Evolutionary conservation across 2,797 vertebrate genomes (phyloP), one percentile per base, ranked within the genome.

Genomic region (Prunella strophiata): DNA sequence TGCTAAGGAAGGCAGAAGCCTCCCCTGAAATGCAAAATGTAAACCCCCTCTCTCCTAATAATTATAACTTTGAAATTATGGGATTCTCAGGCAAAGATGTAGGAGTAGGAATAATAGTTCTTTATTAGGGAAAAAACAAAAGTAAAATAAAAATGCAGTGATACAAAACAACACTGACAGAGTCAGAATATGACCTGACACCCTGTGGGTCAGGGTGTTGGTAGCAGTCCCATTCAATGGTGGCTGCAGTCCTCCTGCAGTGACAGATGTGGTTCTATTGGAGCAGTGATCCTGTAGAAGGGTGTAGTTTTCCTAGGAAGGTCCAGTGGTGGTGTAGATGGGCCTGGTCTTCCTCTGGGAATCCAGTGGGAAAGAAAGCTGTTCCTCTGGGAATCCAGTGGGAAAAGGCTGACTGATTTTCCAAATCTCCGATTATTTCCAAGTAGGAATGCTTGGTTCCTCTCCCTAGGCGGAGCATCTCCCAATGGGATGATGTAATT

Each of bases 101-200:
- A 10, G 10, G n/a, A 36, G 10, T 11, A 36, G 55, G 7, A 58
- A 58, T 25, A 25, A n/a, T 3, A 17, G 15, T 36, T 15, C 9
- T 5, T 55, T 58, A 36, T 11, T 25, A 36, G 5, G 23, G 14
- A 57, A 34, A 34, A 25, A 57, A 34, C 5, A 26, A 36, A 36
- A 36, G 7, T 12, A 26, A 36, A 58, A 36, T 18, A 36, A 26
- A 58, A 58, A 38, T 13, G 11, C 11, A 58, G 57, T 26, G 13
- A 13, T 38, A 13, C 16, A 38, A 18, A 38, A 18, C 11, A 18
- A 18, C 57, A 58, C 8, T 58, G 23, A 18, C 23, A 58, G 34
- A 26, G 16, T 26, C 23, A 58, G 34, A 26, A 1, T 18, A 58
- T 0, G 1, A 4, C 11, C 57, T 58, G 34, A 26, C 11, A 12